Conservation (phyloP, 53 echinoderm and acorn worm species). For the Echinometra lucunter region DNA sequence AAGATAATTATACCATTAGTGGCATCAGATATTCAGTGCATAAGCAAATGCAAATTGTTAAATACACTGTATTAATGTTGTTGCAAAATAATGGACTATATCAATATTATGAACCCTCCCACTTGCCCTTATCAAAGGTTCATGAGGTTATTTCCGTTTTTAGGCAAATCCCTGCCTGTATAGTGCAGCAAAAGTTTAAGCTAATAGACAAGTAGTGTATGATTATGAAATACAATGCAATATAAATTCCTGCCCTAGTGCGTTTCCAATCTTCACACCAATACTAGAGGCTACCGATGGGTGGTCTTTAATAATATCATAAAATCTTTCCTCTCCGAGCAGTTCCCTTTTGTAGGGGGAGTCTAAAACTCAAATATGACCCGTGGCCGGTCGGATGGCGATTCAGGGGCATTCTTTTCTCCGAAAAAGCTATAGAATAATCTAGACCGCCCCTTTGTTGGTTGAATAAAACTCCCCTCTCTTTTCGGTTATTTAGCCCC, state of each 20-base stretch:
- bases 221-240: conserved; percentile 16
- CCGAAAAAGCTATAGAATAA: conserved; percentile 15
- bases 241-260: neutral
- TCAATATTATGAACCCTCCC: neutral
- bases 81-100: neutral
- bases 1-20: no score
- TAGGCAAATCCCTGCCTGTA: neutral
- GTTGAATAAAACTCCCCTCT: conserved; percentile 42
- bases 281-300: neutral
- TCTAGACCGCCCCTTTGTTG: conserved; percentile 21
- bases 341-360: neutral
- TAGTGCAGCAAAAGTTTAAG: conserved; percentile 12
- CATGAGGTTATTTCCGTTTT: conserved; percentile 2
- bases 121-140: neutral
- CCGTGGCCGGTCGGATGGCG: conserved; percentile 9
- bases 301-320: conserved; percentile 41
- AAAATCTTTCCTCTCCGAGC: conserved; percentile 29
- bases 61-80: neutral
- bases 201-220: conserved; percentile 1
- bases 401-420: conserved; percentile 49
- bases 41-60: neutral
- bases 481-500: conserved; percentile 15
- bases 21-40: no score
- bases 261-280: conserved; percentile 7
- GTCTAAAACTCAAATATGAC: conserved; percentile 17